Evolutionary conservation across 2,888 invertebrate genomes (phyloP).

Genomic region (Gymnoscelis rufifasciata): DNA sequence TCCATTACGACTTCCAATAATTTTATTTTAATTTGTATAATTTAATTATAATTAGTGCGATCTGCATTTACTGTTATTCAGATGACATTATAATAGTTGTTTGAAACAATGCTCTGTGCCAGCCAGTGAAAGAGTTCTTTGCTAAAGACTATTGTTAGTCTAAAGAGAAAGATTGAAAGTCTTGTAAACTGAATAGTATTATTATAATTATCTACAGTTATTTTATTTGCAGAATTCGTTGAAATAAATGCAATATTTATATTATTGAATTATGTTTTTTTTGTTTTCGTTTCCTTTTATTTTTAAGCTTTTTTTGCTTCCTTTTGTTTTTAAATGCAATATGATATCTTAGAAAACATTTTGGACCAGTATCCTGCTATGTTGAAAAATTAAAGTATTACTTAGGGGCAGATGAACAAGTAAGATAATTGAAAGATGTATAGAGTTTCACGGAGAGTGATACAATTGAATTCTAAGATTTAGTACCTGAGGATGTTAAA

Average conservation of each 20-base stretch:
- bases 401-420: conserved; percentile 53
- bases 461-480: conserved; percentile 40
- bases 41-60: conserved; percentile 73
- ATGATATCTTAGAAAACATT: conserved; percentile 42
- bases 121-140: conserved; percentile 66
- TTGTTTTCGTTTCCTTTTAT: conserved; percentile 62
- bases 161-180: conserved; percentile 61
- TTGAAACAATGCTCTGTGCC: conserved; percentile 69
- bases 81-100: conserved; percentile 65
- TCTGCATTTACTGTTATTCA: conserved; percentile 76
- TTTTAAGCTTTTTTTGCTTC: conserved; percentile 44
- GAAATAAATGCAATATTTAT: conserved; percentile 81
- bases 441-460: conserved; percentile 29
- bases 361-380: conserved; percentile 43
- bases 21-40: conserved; percentile 74
- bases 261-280: conserved; percentile 78
- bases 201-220: conserved; percentile 77
- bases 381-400: conserved; percentile 43
- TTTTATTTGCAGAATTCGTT: conserved; percentile 78
- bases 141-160: conserved; percentile 46
- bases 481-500: conserved; percentile 55
- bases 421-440: conserved; percentile 38
- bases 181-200: conserved; percentile 77
- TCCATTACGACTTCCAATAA: conserved; percentile 73
- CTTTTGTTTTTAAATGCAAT: conserved; percentile 38